Percentiles rank a stretch among this genome's conserved stretches.
Conservation (phyloP, 2,797 vertebrate genomes). For the Rhyacichthys aspro region DNA sequence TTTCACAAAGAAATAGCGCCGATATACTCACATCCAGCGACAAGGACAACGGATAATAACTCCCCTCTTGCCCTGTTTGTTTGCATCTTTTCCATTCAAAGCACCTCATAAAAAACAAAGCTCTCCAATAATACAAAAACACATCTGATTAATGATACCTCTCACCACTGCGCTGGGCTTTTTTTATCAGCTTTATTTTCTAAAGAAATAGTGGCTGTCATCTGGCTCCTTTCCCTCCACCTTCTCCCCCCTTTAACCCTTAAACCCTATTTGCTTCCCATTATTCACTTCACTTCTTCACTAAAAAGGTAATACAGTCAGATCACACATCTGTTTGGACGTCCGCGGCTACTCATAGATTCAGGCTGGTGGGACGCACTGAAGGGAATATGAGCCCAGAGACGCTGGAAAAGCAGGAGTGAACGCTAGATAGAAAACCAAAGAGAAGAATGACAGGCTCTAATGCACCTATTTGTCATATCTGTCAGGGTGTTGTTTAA, state of each 20-base stretch:
- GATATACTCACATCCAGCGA: slow-evolving; percentile 20
- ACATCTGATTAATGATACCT: slow-evolving; percentile 70
- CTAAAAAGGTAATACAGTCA: slow-evolving; percentile 65
- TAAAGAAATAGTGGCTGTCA: slow-evolving; percentile 57
- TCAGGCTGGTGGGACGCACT: slow-evolving; percentile 46
- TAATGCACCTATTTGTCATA: slow-evolving; percentile 94
- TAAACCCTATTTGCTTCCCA: slow-evolving; percentile 55
- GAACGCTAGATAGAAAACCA: slow-evolving; percentile 64
- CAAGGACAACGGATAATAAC: slow-evolving; percentile 54
- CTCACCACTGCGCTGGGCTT: slow-evolving; percentile 24
- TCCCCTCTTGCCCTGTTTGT: slow-evolving; percentile 30
- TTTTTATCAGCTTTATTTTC: slow-evolving; percentile 68
- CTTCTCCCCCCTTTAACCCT: slow-evolving; percentile 40
- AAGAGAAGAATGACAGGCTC: slow-evolving; percentile 84
- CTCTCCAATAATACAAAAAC: slow-evolving; percentile 54
- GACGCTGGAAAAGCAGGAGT: slow-evolving; percentile 57
- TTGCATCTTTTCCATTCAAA: slow-evolving; percentile 48
- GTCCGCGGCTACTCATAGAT: slow-evolving; percentile 63
- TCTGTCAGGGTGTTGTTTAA: slow-evolving; percentile 90
- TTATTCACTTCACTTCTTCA: slow-evolving; percentile 69
- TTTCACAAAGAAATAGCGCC: slow-evolving; percentile 6
- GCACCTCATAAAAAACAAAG: slow-evolving; percentile 39
- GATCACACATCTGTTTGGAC: slow-evolving; percentile 75
- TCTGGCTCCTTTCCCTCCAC: slow-evolving; percentile 30
- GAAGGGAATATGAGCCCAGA: slow-evolving; percentile 57